Conservation (phyloP, 2,797 vertebrate species). For the Cyprinella venusta region DNA sequence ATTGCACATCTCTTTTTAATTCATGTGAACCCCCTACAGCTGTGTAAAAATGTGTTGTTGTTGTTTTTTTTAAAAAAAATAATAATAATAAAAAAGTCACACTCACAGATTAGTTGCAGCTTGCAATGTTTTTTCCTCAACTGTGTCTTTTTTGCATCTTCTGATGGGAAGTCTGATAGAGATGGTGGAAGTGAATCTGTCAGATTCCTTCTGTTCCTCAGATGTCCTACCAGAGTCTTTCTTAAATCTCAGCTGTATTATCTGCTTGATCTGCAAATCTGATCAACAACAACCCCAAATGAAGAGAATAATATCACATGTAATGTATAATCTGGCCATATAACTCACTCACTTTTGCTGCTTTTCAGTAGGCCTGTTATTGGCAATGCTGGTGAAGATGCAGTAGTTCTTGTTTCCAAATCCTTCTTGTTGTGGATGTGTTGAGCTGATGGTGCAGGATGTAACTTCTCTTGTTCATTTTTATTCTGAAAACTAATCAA, state of each 20-base stretch:
- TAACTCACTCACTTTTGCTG: constrained; percentile 26
- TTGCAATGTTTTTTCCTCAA: constrained; percentile 13
- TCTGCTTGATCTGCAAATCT: constrained; percentile 45
- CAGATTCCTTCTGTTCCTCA: background rate
- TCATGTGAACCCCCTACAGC: background rate
- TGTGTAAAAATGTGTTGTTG: background rate
- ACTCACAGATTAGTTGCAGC: constrained; percentile 43
- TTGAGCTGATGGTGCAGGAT: constrained; percentile 22
- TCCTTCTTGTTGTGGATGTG: constrained; percentile 24
- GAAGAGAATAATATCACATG: background rate
- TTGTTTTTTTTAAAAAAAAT: no score
- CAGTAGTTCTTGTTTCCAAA: constrained; percentile 28
- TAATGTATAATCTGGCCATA: background rate
- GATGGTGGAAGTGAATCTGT: constrained; percentile 42
- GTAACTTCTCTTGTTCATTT: constrained; percentile 4
- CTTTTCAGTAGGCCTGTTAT: constrained; percentile 12
- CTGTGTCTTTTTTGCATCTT: constrained; percentile 1
- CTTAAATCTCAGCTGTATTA: constrained; percentile 36
- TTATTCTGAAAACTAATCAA: constrained; percentile 40
- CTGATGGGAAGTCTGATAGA: constrained; percentile 33
- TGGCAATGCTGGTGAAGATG: background rate
- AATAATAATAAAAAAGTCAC: no score
- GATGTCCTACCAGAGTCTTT: constrained; percentile 2
- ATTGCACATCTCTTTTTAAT: background rate
- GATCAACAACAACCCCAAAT: background rate